phyloP scores from a whole-genome alignment of 2,113 vertebrate species.

The Monarcha castaneiventris region DNA sequence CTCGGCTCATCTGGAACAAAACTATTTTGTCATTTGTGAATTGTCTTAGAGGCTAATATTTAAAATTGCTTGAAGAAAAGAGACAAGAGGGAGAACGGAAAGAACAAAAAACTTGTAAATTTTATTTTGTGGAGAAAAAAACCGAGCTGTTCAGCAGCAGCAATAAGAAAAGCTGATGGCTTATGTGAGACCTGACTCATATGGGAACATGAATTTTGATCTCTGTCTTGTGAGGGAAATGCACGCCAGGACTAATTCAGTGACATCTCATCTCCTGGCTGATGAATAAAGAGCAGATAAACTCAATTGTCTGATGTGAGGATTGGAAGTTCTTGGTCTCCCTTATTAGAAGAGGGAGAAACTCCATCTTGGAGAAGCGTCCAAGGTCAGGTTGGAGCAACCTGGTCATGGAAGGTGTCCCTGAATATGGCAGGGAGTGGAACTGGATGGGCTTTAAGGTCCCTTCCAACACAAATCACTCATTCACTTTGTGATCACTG shows the following conservation, averaged over 20 bases:
- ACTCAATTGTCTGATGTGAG: background rate
- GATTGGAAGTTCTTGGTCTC: background rate
- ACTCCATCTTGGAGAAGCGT: background rate
- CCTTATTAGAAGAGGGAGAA: background rate
- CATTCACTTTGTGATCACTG: background rate
- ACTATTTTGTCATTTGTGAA: background rate
- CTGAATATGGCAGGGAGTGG: background rate
- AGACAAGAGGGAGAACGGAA: background rate
- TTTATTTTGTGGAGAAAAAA: background rate
- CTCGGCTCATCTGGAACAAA: background rate
- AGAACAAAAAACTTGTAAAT: background rate
- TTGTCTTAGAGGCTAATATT: background rate
- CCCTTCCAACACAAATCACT: background rate
- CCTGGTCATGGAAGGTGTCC: background rate
- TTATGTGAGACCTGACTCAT: background rate
- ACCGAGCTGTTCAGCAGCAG: background rate
- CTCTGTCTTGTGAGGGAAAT: background rate
- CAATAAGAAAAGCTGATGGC: background rate
- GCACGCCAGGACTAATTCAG: fast-evolving
- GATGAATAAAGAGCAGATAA: background rate
- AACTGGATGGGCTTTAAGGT: background rate
- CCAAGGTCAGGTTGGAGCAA: background rate
- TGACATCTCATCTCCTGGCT: background rate
- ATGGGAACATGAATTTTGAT: fast-evolving
- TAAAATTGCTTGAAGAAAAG: background rate